phyloP scores from a whole-genome alignment of 2,797 vertebrate genomes.

The Tragopan temminckii region DNA sequence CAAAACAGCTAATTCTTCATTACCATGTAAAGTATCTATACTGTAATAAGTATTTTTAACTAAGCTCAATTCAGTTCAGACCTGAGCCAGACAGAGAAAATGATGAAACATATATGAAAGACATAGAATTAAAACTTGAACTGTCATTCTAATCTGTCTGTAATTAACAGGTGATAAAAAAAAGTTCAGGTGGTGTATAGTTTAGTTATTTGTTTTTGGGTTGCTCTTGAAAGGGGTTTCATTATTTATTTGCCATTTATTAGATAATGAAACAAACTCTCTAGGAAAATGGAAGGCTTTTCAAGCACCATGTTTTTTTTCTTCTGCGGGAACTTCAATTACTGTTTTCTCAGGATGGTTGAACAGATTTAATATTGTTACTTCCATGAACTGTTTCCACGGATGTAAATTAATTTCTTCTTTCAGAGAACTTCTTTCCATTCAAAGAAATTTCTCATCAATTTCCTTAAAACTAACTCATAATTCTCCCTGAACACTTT shows the following conservation, averaged over 20 bases:
- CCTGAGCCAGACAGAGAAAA: not conserved
- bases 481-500: not conserved
- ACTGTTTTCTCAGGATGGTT: not conserved
- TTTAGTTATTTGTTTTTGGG: not conserved
- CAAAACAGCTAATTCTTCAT: not conserved
- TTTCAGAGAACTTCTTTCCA: not conserved
- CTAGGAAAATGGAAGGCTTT: not conserved
- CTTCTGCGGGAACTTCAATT: not conserved
- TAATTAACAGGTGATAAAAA: not conserved
- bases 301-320: not conserved
- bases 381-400: not conserved
- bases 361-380: not conserved
- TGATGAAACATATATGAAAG: not conserved
- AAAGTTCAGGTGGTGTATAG: not conserved
- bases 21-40: not conserved
- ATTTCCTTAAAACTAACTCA: not conserved
- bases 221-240: not conserved
- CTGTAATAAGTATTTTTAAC: not conserved
- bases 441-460: not conserved
- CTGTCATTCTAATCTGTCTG: not conserved
- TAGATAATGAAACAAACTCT: not conserved
- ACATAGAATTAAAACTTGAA: not conserved
- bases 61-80: not conserved
- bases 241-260: not conserved
- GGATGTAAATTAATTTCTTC: not conserved